Conservation (phyloP, 1,140 invertebrate species). For the Drosophila simulans region DNA sequence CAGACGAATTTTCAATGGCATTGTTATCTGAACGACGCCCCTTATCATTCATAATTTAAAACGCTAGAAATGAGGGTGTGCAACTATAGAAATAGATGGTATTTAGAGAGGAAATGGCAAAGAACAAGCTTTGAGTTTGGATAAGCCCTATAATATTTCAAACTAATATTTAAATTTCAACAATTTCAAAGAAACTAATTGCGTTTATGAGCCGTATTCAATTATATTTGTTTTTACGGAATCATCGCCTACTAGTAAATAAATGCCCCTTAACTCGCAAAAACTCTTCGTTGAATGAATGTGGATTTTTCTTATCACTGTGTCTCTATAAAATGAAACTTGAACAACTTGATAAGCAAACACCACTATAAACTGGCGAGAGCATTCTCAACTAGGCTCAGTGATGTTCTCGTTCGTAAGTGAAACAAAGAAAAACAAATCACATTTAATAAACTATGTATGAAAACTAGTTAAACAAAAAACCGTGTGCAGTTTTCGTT, state of each 20-base stretch:
- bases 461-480: slow-evolving; percentile 15
- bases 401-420: slow-evolving; percentile 5
- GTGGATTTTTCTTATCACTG: not conserved
- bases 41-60: slow-evolving; percentile 1
- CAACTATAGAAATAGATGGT: slow-evolving; percentile 8
- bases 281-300: not conserved
- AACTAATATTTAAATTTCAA: no score
- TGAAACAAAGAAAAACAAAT: slow-evolving; percentile 15
- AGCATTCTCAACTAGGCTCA: not conserved
- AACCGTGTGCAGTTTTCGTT: slow-evolving; percentile 41
- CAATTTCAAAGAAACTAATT: not conserved
- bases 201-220: not conserved
- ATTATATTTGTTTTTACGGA: no score
- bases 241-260: not conserved
- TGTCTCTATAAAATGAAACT: not conserved
- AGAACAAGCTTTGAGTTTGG: not conserved
- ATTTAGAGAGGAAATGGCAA: not conserved
- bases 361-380: not conserved
- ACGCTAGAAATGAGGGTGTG: slow-evolving; percentile 1
- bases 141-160: not conserved
- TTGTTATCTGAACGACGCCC: slow-evolving; percentile 14
- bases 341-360: slow-evolving; percentile 1
- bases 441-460: slow-evolving; percentile 16
- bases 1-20: not conserved
- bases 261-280: not conserved